A percentile compares a stretch with the other conserved stretches of the same genome.
Conservation (phyloP, 2,797 vertebrate species). For the Leptoclinus maculatus region DNA sequence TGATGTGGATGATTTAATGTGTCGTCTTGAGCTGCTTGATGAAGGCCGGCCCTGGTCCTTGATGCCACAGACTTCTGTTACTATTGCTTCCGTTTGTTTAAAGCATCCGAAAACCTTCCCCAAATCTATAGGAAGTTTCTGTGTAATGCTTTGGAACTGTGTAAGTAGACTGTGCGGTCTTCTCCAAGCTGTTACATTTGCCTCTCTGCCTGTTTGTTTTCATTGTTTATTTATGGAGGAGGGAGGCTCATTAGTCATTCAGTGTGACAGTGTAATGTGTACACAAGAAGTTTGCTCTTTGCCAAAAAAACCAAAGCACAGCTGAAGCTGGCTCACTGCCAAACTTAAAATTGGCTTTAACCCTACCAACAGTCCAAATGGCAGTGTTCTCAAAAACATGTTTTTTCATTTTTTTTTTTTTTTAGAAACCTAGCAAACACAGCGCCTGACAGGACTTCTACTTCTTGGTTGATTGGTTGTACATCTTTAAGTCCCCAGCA, state of each 20-base stretch:
- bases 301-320: constrained; percentile 57
- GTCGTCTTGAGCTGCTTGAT: constrained; percentile 20
- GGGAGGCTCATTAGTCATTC: constrained; percentile 71
- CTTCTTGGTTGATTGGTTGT: neutral
- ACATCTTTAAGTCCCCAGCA: neutral
- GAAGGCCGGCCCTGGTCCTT: neutral
- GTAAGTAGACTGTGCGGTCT: constrained; percentile 50
- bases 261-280: constrained; percentile 65
- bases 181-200: constrained; percentile 38
- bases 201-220: constrained; percentile 66
- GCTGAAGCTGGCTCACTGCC: constrained; percentile 41
- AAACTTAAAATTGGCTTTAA: constrained; percentile 49
- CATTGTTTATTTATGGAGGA: constrained; percentile 74
- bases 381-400: constrained; percentile 21
- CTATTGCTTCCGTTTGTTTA: constrained; percentile 11
- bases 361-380: constrained; percentile 25
- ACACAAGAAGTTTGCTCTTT: constrained; percentile 67
- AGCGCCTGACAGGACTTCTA: constrained; percentile 11
- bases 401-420: neutral
- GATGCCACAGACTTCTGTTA: constrained; percentile 9
- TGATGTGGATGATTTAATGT: constrained; percentile 14
- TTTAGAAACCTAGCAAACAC: constrained; percentile 10
- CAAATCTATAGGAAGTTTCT: constrained; percentile 14
- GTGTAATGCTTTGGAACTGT: constrained; percentile 41
- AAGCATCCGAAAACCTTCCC: constrained; percentile 7